A percentile compares a stretch with the other conserved stretches of the same genome.
Conservation (phyloP, 2,797 vertebrate genomes). For the Lophotriccus pileatus region DNA sequence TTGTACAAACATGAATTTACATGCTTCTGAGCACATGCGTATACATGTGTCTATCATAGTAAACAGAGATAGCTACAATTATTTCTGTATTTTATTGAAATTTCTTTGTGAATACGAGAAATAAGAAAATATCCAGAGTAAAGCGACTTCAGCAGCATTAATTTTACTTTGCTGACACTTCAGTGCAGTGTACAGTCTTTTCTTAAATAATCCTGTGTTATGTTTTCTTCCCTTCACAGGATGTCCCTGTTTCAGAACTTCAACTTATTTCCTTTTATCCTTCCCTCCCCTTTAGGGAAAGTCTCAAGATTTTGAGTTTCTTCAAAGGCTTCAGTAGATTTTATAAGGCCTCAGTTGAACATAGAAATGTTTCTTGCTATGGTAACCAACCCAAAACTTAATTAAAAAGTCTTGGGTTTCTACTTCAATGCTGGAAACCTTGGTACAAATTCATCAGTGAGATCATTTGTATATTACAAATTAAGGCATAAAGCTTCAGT, state of each 20-base stretch:
- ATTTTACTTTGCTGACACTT: background rate
- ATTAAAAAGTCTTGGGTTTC: background rate
- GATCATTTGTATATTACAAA: background rate
- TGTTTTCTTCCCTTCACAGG: background rate
- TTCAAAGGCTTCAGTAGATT: background rate
- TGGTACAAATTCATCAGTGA: background rate
- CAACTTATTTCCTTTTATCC: background rate
- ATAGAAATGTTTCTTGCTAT: background rate
- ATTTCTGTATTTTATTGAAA: background rate
- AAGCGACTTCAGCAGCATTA: background rate
- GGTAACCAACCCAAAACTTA: background rate
- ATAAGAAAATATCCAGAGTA: background rate
- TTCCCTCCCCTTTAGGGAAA: background rate
- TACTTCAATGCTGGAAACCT: background rate
- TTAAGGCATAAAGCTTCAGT: background rate
- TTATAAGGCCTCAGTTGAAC: background rate
- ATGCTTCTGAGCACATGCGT: background rate
- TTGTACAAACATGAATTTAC: background rate
- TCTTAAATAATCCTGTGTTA: background rate
- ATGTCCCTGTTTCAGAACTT: background rate
- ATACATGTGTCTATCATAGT: background rate
- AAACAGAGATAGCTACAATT: background rate
- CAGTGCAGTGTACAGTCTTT: background rate
- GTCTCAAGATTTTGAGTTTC: background rate
- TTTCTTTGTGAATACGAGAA: background rate